Conservation (phyloP, 1,140 invertebrate species). For the Sitobion miscanthi region DNA sequence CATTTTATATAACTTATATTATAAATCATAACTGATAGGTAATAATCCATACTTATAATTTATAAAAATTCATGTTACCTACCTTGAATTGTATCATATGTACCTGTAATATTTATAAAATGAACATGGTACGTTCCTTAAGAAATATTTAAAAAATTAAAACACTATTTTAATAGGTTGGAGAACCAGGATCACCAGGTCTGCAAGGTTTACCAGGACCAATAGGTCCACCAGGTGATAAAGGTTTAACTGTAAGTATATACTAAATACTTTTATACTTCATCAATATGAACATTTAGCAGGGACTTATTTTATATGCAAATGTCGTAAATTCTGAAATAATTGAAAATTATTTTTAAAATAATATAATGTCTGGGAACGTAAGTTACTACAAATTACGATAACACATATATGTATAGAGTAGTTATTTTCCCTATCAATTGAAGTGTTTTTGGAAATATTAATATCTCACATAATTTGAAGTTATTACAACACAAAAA, state of each 20-base stretch:
- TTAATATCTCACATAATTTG: neutral
- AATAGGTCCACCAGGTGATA: conserved; percentile 57
- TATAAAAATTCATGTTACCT: neutral
- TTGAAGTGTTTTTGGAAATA: neutral
- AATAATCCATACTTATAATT: neutral
- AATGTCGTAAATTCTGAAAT: neutral
- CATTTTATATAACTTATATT: neutral
- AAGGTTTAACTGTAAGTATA: conserved; percentile 55
- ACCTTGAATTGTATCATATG: neutral
- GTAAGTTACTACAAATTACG: neutral
- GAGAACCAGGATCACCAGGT: conserved; percentile 54
- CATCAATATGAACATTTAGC: neutral
- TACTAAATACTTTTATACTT: neutral
- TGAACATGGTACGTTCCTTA: neutral
- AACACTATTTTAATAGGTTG: neutral
- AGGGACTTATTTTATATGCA: too few species aligned
- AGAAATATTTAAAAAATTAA: neutral
- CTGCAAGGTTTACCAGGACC: conserved; percentile 57
- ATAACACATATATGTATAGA: neutral
- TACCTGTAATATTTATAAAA: neutral
- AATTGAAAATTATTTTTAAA: neutral
- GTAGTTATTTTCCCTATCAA: neutral
- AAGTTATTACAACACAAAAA: too few species aligned
- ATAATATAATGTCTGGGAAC: neutral
- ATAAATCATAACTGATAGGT: neutral